Conservation (phyloP, 2,113 vertebrate species). For the Orthonyx spaldingii region DNA sequence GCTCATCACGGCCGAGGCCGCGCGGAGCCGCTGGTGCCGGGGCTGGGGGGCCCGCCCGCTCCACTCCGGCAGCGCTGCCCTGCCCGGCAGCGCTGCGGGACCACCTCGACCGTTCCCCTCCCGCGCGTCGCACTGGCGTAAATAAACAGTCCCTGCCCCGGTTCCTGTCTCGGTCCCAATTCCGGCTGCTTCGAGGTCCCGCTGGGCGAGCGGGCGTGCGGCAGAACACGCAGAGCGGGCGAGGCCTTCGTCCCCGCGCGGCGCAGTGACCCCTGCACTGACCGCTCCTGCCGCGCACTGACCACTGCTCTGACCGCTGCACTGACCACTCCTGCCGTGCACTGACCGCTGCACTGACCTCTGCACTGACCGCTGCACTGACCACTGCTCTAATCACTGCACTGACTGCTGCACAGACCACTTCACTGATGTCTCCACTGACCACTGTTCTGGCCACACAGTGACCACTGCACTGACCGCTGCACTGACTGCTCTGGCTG, state of each 20-base stretch:
- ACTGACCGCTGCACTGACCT: neutral
- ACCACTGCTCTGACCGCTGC: neutral
- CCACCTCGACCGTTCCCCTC: accelerated
- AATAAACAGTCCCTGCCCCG: neutral
- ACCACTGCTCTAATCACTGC: neutral
- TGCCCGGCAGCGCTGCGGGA: accelerated
- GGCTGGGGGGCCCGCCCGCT: no score
- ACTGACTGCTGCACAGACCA: neutral
- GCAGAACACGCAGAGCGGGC: neutral
- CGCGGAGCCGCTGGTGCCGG: no score
- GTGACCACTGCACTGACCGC: no score
- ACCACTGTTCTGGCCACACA: no score
- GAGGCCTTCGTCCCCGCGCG: no score
- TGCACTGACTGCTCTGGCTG: neutral
- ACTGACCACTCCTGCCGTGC: neutral
- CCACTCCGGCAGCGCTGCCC: neutral
- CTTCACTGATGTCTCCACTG: no score
- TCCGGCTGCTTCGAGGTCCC: no score
- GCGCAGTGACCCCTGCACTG: neutral
- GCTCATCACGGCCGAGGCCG: neutral
- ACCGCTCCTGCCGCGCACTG: neutral
- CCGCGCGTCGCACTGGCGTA: accelerated
- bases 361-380: neutral
- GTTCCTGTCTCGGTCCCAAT: neutral
- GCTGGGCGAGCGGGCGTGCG: neutral